A percentile compares a stretch with the other conserved stretches of the same genome.
Evolutionary conservation across 2,888 invertebrate species (phyloP).

Genomic region (Zaprionus bogoriensis): DNA sequence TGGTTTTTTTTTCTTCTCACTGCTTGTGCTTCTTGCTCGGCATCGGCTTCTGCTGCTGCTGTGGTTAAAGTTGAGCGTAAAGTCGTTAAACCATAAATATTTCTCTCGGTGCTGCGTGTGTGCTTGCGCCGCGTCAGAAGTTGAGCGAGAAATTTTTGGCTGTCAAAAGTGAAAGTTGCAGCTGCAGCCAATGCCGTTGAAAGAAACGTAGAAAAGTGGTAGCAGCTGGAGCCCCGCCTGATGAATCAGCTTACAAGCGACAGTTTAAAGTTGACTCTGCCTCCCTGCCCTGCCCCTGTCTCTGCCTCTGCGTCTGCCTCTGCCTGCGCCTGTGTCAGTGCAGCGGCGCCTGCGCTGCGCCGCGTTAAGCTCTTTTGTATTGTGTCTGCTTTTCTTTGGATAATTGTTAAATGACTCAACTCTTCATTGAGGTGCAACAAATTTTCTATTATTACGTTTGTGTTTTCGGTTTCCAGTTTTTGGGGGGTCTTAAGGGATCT

Average conservation of each 20-base stretch:
- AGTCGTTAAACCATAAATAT: slow-evolving; percentile 72
- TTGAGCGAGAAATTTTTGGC: slow-evolving; percentile 76
- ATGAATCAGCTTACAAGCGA: slow-evolving; percentile 57
- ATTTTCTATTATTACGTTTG: slow-evolving; percentile 45
- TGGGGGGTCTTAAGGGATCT: slow-evolving; percentile 11
- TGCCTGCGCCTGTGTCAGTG: no score
- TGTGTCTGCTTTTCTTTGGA: slow-evolving; percentile 20
- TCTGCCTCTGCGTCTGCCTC: no score
- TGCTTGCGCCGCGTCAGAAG: slow-evolving; percentile 60
- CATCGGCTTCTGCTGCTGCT: slow-evolving; percentile 18
- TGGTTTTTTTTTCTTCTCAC: neutral
- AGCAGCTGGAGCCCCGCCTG: slow-evolving; percentile 46
- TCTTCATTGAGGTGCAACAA: slow-evolving; percentile 28
- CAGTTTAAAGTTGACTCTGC: slow-evolving; percentile 57
- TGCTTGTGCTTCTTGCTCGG: slow-evolving; percentile 9
- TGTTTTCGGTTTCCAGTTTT: slow-evolving; percentile 20
- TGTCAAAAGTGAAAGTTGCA: slow-evolving; percentile 79
- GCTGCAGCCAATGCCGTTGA: slow-evolving; percentile 63
- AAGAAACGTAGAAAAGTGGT: slow-evolving; percentile 70
- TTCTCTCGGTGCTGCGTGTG: slow-evolving; percentile 55
- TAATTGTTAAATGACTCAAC: slow-evolving; percentile 27
- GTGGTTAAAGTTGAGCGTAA: slow-evolving; percentile 69
- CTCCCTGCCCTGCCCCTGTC: neutral
- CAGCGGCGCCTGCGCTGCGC: slow-evolving; percentile 31
- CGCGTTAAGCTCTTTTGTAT: slow-evolving; percentile 2